These are phyloP conservation scores for Phoronis australis DNA, from an alignment of 2,888 invertebrate species.

Conservation along the genomic window DNA sequence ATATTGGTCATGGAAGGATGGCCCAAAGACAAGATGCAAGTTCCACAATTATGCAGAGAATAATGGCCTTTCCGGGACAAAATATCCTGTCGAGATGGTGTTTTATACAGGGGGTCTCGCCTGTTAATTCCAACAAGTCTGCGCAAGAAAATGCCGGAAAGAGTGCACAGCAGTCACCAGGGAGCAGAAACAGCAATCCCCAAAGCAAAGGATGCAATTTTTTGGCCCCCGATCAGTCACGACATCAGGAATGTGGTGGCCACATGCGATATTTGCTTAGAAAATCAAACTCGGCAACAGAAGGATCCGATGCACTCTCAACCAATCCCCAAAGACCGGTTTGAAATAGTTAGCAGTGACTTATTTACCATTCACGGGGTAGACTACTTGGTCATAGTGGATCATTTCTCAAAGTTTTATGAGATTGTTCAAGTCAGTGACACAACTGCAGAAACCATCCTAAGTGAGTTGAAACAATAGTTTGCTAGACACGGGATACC, in stretches of 20 bases:
- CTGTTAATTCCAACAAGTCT: slow-evolving; percentile 9
- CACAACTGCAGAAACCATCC: slow-evolving; percentile 9
- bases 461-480: slow-evolving; percentile 11
- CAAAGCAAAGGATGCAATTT: slow-evolving; percentile 2
- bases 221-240: not conserved
- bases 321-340: not conserved
- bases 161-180: slow-evolving; percentile 6
- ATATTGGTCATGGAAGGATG: not conserved
- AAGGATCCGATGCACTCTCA: not conserved
- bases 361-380: not conserved
- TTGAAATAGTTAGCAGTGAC: not conserved
- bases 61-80: slow-evolving; percentile 5
- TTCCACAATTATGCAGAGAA: not conserved
- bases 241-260: not conserved
- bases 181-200: slow-evolving; percentile 6
- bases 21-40: not conserved
- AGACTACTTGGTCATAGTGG: slow-evolving; percentile 13
- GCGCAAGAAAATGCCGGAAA: slow-evolving; percentile 2
- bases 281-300: not conserved
- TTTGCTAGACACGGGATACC: slow-evolving; percentile 15
- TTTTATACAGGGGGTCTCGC: slow-evolving; percentile 8
- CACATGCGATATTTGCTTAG: not conserved
- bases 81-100: slow-evolving; percentile 8
- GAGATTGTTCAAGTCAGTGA: slow-evolving; percentile 8
- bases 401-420: slow-evolving; percentile 11